Percentiles rank a stretch among this genome's conserved stretches.
Conservation (phyloP, 2,113 vertebrate genomes). For the Tor tambroides region DNA sequence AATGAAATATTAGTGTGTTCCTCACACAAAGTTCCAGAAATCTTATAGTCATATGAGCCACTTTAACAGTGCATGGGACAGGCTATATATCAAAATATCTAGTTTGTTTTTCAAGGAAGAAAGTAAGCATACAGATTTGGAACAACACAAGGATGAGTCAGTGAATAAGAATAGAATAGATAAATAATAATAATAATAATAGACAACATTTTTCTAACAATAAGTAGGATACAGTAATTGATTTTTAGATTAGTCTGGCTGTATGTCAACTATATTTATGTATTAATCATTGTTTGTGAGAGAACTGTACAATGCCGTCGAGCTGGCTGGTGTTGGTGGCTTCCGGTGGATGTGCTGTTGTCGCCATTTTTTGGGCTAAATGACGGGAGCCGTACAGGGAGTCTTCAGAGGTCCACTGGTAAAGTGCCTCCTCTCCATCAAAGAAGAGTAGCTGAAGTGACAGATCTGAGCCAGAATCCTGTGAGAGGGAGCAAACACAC, state of each 20-base stretch:
- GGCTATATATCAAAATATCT: neutral
- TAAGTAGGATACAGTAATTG: no score
- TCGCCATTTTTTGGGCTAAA: conserved; percentile 89
- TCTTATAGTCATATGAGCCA: no score
- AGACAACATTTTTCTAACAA: no score
- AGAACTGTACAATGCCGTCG: conserved; percentile 84
- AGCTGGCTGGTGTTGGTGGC: conserved; percentile 84
- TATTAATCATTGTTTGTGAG: neutral
- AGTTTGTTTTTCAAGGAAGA: neutral
- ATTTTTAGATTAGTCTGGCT: neutral
- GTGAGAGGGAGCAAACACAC: neutral
- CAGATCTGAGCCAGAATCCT: conserved; percentile 77
- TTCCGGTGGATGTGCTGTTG: conserved; percentile 83
- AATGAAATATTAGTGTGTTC: neutral
- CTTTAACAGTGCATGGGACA: neutral
- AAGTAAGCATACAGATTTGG: no score
- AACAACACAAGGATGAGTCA: no score
- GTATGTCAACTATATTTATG: neutral
- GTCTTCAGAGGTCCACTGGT: conserved; percentile 86
- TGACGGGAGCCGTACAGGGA: conserved; percentile 95
- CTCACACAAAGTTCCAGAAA: neutral
- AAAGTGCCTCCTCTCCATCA: conserved; percentile 95
- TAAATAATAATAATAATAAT: no score
- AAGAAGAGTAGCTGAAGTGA: conserved; percentile 94
- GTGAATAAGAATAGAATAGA: no score